Evolutionary conservation across 1,140 invertebrate species (phyloP).

Genomic region (Hyles euphorbiae): DNA sequence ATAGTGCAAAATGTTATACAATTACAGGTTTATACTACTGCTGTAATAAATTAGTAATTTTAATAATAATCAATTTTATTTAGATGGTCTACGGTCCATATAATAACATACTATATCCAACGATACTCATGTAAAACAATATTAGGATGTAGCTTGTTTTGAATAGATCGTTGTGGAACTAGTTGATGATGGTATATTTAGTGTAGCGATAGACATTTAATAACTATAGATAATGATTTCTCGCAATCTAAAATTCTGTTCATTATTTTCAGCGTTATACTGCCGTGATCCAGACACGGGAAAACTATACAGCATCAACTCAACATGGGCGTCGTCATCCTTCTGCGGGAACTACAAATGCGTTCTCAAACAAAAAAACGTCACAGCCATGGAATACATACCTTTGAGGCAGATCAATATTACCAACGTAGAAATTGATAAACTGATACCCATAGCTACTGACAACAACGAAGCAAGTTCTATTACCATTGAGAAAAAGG

Average conservation of each 20-base stretch:
- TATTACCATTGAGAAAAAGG: slow-evolving; percentile 11
- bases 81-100: background rate
- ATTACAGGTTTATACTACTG: too few relatives aligned
- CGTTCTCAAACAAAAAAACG: slow-evolving; percentile 47
- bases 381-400: slow-evolving; percentile 30
- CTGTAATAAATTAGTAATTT: too few relatives aligned
- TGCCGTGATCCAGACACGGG: slow-evolving; percentile 67
- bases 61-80: background rate
- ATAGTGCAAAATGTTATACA: too few relatives aligned
- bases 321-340: slow-evolving; percentile 56
- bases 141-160: background rate
- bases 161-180: background rate
- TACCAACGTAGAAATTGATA: slow-evolving; percentile 15
- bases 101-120: too few relatives aligned
- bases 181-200: background rate
- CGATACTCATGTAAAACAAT: background rate
- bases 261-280: slow-evolving; percentile 50
- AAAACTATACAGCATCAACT: slow-evolving; percentile 52
- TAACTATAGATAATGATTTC: background rate
- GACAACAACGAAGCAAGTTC: background rate
- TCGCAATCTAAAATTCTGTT: background rate
- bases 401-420: slow-evolving; percentile 43
- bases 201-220: background rate
- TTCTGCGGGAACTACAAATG: slow-evolving; percentile 71
- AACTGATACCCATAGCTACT: background rate